A percentile compares a stretch with the other conserved stretches of the same genome.
These are phyloP conservation scores for Cataglyphis albicans DNA, from an alignment of 2,888 invertebrate species.

Conservation along the genomic window DNA sequence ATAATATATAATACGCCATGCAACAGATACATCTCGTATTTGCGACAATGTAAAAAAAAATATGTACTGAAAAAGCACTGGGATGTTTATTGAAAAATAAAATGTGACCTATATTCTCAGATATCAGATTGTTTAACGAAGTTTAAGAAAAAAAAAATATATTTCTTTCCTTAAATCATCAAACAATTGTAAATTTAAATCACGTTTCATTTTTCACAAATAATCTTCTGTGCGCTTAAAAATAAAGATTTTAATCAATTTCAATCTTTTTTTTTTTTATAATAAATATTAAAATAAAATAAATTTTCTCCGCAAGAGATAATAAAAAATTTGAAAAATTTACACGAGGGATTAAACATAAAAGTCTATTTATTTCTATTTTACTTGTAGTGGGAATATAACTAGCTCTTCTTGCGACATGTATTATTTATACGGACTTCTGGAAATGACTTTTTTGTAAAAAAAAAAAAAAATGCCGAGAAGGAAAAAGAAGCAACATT, in stretches of 20 bases:
- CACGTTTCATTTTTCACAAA: background rate
- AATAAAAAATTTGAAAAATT: background rate
- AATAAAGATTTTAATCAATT: background rate
- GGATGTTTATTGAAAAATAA: no score
- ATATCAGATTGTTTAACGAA: no score
- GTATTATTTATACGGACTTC: slow-evolving; percentile 4
- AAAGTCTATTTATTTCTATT: background rate
- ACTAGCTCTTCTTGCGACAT: background rate
- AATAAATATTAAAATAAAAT: background rate
- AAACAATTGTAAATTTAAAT: background rate
- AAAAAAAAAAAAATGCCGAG: background rate
- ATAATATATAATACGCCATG: background rate
- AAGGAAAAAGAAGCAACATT: slow-evolving; percentile 27
- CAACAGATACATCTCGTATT: background rate
- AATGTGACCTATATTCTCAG: no score
- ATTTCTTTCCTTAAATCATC: background rate
- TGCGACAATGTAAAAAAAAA: background rate
- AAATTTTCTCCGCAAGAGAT: background rate
- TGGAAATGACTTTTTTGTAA: background rate
- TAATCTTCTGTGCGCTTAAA: background rate
- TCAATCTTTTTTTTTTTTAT: no score
- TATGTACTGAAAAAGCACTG: background rate
- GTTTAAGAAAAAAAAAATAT: background rate
- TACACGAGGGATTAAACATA: background rate
- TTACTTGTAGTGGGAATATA: background rate